Base-by-base conservation (phyloP, 2,888 invertebrate genomes). In the Drosophila nr. medialis region DNA sequence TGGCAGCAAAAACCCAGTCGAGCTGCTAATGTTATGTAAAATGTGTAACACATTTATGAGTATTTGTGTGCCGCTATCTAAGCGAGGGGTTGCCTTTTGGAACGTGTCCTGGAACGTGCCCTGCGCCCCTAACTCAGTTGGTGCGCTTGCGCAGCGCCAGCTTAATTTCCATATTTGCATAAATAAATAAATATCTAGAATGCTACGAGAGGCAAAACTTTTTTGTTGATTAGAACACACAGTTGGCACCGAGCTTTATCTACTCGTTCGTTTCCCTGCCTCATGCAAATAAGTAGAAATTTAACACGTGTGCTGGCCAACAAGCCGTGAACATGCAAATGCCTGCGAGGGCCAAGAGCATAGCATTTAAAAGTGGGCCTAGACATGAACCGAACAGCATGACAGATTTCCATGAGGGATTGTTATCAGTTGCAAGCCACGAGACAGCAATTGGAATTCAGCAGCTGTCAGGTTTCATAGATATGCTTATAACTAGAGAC, bases 261-360 rank as follows among this genome's bases (percentile, higher is more conserved):
- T 71, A 51, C 67, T 51, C 53, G 21, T 30, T 18, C 49, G 27
- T 49, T 38, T 2, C 18, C 13, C 29, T 11, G 51, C 18, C 62
- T 42, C 58, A 65, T 73, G 67, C 74, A 72, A 67, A 76, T 76
- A 34, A 29, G 56, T 40, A 15, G n/a, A 49, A 36, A 55, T 36
- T 21, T 66, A 67, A 75, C 86, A 89, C 89, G 89, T 81, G 81
- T 83, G 81, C 58, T 71, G 74, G 45, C 77, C 89, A 89, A 74
- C 89, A 86, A 81, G 75, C 87, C 86, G 86, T 89, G 77, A 89
- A 86, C 77, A 86, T 83, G 78, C 81, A 81, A 80, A 80, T 80
- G 77, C 53, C 38, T 62, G 13, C 42, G 72, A 49, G 53, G 58
- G 55, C 58, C 61, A 50, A 38, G 58, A 54, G 34, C 51, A 32